Percentiles rank a stretch among this genome's conserved stretches.
Conservation (phyloP, 2,113 vertebrate species). For the Anser brachyrhynchus region DNA sequence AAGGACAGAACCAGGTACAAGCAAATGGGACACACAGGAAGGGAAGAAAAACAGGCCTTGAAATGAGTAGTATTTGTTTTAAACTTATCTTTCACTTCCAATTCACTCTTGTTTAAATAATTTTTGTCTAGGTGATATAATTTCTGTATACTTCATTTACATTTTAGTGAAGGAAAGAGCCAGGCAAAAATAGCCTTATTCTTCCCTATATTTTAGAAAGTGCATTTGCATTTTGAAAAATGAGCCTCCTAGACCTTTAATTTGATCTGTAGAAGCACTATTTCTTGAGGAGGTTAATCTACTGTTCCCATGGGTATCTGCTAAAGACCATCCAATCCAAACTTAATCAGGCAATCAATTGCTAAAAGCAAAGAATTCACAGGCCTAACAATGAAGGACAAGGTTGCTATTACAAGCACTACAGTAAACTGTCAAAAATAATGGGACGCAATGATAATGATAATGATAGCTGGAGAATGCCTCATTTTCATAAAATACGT, state of each 20-base stretch:
- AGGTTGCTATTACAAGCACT: not conserved
- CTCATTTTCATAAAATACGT: not conserved
- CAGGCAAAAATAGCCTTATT: not conserved
- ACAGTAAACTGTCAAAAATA: not conserved
- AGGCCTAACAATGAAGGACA: not conserved
- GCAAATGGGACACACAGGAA: not conserved
- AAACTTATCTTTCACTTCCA: not conserved
- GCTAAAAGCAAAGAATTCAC: not conserved
- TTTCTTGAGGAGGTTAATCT: not conserved
- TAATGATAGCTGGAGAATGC: not conserved
- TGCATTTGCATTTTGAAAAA: not conserved
- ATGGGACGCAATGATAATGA: not conserved
- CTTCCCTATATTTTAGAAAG: not conserved
- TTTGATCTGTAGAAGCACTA: not conserved
- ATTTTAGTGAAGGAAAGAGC: not conserved
- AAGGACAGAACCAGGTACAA: not conserved
- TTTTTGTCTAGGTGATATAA: not conserved
- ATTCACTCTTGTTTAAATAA: not conserved
- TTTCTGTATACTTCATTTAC: not conserved
- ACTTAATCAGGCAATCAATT: slow-evolving; percentile 15
- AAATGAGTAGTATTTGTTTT: not conserved
- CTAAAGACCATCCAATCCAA: not conserved
- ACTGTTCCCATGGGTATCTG: not conserved
- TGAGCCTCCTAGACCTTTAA: not conserved
- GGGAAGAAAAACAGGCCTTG: not conserved